Conservation (phyloP, 2,113 vertebrate genomes). For the Sminthopsis crassicaudata region DNA sequence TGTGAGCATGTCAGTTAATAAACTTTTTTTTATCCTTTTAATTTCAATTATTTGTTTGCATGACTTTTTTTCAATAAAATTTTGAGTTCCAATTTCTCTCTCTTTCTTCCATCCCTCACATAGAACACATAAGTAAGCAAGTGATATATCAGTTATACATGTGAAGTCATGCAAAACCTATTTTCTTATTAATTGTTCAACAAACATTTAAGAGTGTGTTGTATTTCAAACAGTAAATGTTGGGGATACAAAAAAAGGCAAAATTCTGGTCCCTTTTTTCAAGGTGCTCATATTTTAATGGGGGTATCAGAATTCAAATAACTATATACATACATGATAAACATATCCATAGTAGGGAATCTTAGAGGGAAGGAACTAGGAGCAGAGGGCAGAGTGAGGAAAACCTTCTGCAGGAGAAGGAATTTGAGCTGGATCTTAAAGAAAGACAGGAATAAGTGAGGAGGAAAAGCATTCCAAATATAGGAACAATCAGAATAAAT, state of each 20-base stretch:
- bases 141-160: neutral
- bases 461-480: neutral
- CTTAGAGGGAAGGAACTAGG: neutral
- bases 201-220: neutral
- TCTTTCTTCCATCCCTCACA: neutral
- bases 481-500: neutral
- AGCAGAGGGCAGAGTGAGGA: neutral
- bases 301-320: neutral
- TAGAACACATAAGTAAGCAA: neutral
- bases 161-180: neutral
- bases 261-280: neutral
- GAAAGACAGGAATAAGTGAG: neutral
- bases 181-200: neutral
- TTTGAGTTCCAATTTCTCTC: neutral
- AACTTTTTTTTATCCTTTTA: neutral
- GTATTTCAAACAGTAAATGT: neutral
- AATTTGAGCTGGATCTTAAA: neutral
- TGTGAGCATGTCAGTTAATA: neutral
- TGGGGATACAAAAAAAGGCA: neutral
- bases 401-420: neutral
- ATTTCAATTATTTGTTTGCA: too few relatives aligned
- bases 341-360: neutral
- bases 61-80: neutral
- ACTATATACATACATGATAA: neutral
- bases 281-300: neutral